phyloP scores from a whole-genome alignment of 2,113 vertebrate genomes.

The Eonycteris spelaea region DNA sequence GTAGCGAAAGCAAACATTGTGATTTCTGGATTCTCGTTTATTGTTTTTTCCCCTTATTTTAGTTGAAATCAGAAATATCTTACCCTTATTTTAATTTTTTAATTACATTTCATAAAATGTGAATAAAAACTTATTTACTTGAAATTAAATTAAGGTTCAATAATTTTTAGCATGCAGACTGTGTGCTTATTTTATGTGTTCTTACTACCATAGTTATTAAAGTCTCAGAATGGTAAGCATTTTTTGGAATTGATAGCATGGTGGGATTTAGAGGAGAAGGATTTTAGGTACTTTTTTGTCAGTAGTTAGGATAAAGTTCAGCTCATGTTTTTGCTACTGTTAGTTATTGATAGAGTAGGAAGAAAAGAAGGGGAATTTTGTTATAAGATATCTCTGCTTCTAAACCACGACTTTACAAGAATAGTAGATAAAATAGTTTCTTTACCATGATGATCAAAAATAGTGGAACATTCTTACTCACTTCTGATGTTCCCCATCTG shows the following conservation, averaged over 20 bases:
- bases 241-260: background rate
- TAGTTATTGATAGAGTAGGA: background rate
- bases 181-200: slow-evolving; percentile 22
- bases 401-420: slow-evolving; percentile 28
- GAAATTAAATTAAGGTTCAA: slow-evolving; percentile 43
- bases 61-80: slow-evolving; percentile 37
- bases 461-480: background rate
- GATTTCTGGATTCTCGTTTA: background rate
- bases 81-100: slow-evolving; percentile 26
- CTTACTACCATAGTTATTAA: background rate
- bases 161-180: background rate
- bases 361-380: slow-evolving; percentile 6
- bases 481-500: slow-evolving; percentile 37
- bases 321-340: background rate
- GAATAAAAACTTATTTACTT: slow-evolving; percentile 31
- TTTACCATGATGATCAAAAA: slow-evolving; percentile 43
- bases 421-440: background rate
- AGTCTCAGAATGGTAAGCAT: background rate
- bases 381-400: background rate
- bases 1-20: background rate
- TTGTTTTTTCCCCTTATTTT: background rate
- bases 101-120: slow-evolving; percentile 29
- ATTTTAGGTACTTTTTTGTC: slow-evolving; percentile 51
- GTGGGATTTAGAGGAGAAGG: background rate
- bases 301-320: background rate